Base-by-base conservation (phyloP, 1,140 invertebrate genomes). In the Leptonema lineaticorne region DNA sequence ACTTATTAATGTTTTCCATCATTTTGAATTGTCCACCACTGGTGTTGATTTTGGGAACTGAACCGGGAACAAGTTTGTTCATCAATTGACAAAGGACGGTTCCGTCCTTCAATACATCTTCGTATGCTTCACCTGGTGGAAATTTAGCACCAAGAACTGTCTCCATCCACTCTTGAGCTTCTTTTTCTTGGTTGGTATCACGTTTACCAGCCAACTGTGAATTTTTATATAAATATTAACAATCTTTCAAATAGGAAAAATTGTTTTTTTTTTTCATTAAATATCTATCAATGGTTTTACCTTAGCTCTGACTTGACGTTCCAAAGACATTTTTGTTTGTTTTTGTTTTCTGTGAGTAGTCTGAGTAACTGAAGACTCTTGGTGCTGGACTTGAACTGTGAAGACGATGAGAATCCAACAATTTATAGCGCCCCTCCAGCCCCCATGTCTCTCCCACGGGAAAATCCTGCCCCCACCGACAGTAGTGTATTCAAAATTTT, bases 1-100 rank as follows among this genome's bases (percentile, higher is more conserved):
- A 90, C 89, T 89, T 89, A 83, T 91, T 93, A 77, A 96, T 92
- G 84, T 97, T 97, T 82, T 97, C 94, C 93, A 96, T 96, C 86
- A 96, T 88, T 77, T 95, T 95, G 87, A 96, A 97, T 75, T 94
- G 92, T 75, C 91, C 91, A 63, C 93, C 94, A 67, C 89, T 89
- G 65, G 87, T 88, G 85, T 96, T 94, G 81, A 96, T 92, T 81
- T 95, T 96, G 76, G 86, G 76, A 45, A 96, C 85, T 66, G 88
- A 82, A 72, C 92, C 92, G 28, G 94, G 94, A 63, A 86, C 82
- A 66, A 97, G 79, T 78, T 91, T 93, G 86, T 97, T 96, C 84
- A 96, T 94, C 71, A 96, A 78, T 83, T 91, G 88, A 88, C 94
- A 97, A 48, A 96, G 86, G 72, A 96, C 88, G 70, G 90, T 88